Evolutionary conservation across 2,113 vertebrate species (phyloP).

Genomic region (Ariopsis seemanni): DNA sequence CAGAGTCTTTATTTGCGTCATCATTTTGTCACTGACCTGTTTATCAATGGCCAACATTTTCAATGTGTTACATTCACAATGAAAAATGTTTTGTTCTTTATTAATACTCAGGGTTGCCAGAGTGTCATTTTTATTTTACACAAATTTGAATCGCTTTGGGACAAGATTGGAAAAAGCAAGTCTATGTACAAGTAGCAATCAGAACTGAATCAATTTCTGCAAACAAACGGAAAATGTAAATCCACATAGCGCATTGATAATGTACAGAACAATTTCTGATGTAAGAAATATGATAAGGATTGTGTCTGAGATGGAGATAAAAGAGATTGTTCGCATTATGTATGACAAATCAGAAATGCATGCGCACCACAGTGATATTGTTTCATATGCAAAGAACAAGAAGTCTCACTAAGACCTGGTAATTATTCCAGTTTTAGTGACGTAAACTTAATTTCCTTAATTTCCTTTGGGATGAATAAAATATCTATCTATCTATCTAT

Average conservation of each 20-base stretch:
- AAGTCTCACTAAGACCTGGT: neutral
- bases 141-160: neutral
- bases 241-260: neutral
- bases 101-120: neutral
- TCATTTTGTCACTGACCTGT: neutral
- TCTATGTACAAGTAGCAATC: neutral
- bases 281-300: too few relatives aligned
- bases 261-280: neutral
- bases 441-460: too few relatives aligned
- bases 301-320: too few relatives aligned
- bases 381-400: too few relatives aligned
- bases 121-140: neutral
- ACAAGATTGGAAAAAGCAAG: too few relatives aligned
- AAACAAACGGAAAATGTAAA: neutral
- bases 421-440: neutral
- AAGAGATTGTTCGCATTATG: too few relatives aligned
- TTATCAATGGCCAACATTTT: neutral
- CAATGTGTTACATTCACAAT: neutral
- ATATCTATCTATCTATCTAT: too few relatives aligned
- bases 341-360: too few relatives aligned
- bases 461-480: too few relatives aligned
- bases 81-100: neutral
- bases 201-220: neutral
- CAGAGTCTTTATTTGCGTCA: neutral
- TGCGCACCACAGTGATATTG: too few relatives aligned